Conservation (phyloP, 2,888 invertebrate genomes). For the Minunthozetes semirufus region DNA sequence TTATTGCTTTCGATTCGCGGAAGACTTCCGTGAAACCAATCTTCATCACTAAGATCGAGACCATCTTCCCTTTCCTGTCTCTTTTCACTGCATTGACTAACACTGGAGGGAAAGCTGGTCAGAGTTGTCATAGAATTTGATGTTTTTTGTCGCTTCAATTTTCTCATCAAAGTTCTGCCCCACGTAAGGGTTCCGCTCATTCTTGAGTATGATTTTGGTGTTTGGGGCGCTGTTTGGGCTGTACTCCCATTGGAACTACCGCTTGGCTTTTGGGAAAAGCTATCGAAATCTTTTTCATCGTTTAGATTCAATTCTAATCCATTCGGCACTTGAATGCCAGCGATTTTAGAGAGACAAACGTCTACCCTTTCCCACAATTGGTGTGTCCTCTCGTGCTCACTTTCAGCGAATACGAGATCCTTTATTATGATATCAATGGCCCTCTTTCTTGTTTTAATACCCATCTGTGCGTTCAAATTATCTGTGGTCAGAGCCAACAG, state of each 20-base stretch:
- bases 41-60: constrained; percentile 58
- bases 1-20: constrained; percentile 92
- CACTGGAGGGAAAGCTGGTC: not conserved
- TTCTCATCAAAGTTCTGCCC: constrained; percentile 11
- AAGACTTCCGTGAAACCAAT: constrained; percentile 94
- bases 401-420: constrained; percentile 70
- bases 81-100: not conserved
- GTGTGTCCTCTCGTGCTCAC: constrained; percentile 73
- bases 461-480: constrained; percentile 41
- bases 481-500: not conserved
- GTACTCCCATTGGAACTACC: not conserved
- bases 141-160: constrained; percentile 10
- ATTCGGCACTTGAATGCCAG: constrained; percentile 44
- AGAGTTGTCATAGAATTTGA: not conserved
- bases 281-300: not conserved
- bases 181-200: not conserved
- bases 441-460: constrained; percentile 43
- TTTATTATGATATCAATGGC: constrained; percentile 52
- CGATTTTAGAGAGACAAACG: constrained; percentile 43
- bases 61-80: not conserved
- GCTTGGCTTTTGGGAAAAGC: not conserved
- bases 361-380: constrained; percentile 65
- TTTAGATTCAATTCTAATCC: constrained; percentile 44
- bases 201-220: not conserved
- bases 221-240: not conserved